Percentiles rank a stretch among this genome's conserved stretches.
Conservation (phyloP, 1,140 invertebrate species). For the Zaprionus gabonicus region DNA sequence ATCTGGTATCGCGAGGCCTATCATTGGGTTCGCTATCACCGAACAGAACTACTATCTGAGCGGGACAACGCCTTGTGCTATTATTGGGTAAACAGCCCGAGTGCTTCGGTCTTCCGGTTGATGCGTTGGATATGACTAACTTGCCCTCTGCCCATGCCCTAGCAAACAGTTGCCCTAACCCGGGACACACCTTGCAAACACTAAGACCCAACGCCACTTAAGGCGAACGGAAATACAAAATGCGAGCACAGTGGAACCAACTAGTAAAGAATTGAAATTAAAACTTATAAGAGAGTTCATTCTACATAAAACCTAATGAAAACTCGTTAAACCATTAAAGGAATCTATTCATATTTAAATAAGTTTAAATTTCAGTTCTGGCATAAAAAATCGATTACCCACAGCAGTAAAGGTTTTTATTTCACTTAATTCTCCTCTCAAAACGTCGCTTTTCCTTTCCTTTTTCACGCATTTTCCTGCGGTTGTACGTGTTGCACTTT, state of each 20-base stretch:
- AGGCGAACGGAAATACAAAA: background rate
- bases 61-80: conserved; percentile 16
- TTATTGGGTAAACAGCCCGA: conserved; percentile 24
- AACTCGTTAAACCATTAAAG: too few species aligned
- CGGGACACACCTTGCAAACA: background rate
- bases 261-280: background rate
- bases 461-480: conserved; percentile 8
- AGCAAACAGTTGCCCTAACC: background rate
- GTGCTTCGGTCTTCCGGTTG: conserved; percentile 41
- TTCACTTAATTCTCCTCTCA: background rate
- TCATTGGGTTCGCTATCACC: background rate
- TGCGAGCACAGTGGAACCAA: background rate
- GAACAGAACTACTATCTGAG: background rate
- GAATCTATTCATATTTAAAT: background rate
- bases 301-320: too few species aligned
- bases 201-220: background rate
- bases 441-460: conserved; percentile 2
- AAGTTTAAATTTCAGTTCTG: background rate
- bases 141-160: background rate
- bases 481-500: conserved; percentile 46
- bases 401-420: background rate
- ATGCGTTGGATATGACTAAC: conserved; percentile 24
- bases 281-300: too few species aligned
- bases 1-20: background rate
- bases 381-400: background rate